Evolutionary conservation across 2,113 vertebrate species (phyloP).

Genomic region (Athene cunicularia): DNA sequence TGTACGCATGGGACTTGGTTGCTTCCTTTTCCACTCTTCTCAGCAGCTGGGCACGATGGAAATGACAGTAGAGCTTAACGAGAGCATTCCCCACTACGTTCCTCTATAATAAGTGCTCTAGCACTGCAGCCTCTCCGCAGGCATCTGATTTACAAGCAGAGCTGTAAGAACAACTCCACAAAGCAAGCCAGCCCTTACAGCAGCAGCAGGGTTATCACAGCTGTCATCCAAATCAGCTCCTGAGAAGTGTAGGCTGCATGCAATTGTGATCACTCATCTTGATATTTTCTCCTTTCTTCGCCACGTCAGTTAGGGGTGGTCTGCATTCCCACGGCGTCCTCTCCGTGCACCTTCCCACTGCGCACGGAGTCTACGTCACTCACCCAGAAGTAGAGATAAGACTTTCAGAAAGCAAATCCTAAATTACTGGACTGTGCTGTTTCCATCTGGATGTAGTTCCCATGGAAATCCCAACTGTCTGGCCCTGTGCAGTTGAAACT

Average conservation of each 20-base stretch:
- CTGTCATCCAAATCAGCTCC: not conserved
- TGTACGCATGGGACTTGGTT: fast-evolving
- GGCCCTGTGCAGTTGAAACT: not conserved
- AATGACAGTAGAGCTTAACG: not conserved
- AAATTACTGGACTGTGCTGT: not conserved
- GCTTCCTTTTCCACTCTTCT: not conserved
- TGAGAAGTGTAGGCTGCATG: not conserved
- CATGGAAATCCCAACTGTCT: not conserved
- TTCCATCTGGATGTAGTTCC: not conserved
- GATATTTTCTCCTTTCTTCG: not conserved
- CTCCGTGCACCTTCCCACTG: not conserved
- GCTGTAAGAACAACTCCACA: not conserved
- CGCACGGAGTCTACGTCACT: not conserved
- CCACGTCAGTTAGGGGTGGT: not conserved
- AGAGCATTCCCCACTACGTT: not conserved
- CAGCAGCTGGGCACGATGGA: not conserved
- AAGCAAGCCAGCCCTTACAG: not conserved
- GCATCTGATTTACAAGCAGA: not conserved
- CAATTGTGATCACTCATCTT: not conserved
- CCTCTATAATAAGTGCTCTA: not conserved
- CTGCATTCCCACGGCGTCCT: not conserved
- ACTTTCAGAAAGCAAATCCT: not conserved
- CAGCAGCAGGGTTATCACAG: not conserved
- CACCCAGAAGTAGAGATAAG: not conserved
- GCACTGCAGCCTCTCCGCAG: not conserved